Evolutionary conservation across 2,113 vertebrate genomes (phyloP).

Genomic region (Cryptotis parvus): DNA sequence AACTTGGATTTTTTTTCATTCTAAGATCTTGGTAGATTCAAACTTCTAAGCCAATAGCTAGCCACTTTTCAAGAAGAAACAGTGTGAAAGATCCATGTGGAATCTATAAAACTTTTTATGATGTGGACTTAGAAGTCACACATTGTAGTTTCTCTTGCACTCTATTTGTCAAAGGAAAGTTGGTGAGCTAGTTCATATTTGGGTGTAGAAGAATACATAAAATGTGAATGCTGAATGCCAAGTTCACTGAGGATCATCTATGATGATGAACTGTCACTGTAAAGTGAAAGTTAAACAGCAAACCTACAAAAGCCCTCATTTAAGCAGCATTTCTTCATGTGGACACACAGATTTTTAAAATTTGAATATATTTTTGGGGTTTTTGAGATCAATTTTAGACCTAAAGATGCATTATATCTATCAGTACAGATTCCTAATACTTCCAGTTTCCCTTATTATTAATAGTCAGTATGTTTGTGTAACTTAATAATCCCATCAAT

Average conservation of each 20-base stretch:
- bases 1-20: background rate
- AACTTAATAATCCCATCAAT: background rate
- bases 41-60: background rate
- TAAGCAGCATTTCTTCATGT: background rate
- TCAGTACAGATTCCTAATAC: background rate
- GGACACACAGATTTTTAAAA: no score
- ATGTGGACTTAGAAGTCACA: background rate
- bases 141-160: background rate
- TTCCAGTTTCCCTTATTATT: background rate
- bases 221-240: background rate
- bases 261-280: background rate
- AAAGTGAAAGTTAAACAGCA: background rate
- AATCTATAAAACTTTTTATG: background rate
- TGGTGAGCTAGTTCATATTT: background rate
- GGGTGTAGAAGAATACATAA: background rate
- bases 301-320: background rate
- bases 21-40: background rate
- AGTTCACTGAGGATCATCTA: background rate
- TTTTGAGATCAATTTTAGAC: slow-evolving; percentile 15
- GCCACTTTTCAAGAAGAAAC: background rate
- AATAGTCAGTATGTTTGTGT: no score
- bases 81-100: no score
- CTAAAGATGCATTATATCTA: background rate
- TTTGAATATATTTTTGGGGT: slow-evolving; percentile 23
- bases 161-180: background rate